phyloP scores from a whole-genome alignment of 2,797 vertebrate genomes.

The Brotula barbata region DNA sequence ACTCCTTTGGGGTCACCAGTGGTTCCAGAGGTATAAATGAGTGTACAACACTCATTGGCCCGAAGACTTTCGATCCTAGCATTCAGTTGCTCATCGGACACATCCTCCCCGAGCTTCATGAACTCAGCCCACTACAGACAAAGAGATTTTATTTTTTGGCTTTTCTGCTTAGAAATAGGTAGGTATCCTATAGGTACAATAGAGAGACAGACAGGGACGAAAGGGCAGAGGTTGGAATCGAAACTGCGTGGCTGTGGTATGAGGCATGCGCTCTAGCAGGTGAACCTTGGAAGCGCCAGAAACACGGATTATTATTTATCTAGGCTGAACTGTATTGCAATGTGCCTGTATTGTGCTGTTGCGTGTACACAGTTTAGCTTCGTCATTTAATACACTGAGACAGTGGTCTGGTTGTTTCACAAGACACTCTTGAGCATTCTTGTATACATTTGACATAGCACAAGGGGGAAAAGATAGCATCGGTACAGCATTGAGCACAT shows the following conservation, averaged over 20 bases:
- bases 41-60: slow-evolving; percentile 80
- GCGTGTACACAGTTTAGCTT: not conserved
- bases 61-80: slow-evolving; percentile 72
- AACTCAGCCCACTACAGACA: slow-evolving; percentile 80
- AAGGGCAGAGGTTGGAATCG: too few relatives aligned
- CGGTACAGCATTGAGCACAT: not conserved
- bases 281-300: too few relatives aligned
- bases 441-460: too few relatives aligned
- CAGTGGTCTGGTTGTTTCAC: not conserved
- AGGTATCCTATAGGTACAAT: too few relatives aligned
- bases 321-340: too few relatives aligned
- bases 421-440: too few relatives aligned
- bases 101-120: slow-evolving; percentile 75
- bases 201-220: too few relatives aligned
- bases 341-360: not conserved
- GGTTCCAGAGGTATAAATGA: slow-evolving; percentile 85
- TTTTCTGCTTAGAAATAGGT: too few relatives aligned
- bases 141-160: not conserved
- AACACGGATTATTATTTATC: not conserved
- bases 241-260: too few relatives aligned
- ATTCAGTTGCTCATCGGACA: slow-evolving; percentile 72
- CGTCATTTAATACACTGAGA: not conserved
- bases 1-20: slow-evolving; percentile 83
- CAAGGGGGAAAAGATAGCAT: not conserved
- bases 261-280: too few relatives aligned